Conservation (phyloP, 2,888 invertebrate species). For the Cantharis flavilabris region DNA sequence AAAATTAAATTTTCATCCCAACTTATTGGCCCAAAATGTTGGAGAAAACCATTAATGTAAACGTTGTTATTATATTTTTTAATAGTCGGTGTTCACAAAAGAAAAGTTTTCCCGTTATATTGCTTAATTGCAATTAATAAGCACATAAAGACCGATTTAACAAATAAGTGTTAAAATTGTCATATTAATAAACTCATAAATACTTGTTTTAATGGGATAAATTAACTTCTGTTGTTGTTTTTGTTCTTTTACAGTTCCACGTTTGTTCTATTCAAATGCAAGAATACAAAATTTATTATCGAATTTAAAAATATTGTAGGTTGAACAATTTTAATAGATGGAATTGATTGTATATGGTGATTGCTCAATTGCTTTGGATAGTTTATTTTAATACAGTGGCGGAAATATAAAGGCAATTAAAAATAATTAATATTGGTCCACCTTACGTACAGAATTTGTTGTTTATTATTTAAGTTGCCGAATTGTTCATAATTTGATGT, state of each 20-base stretch:
- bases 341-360: neutral
- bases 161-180: slow-evolving; percentile 3
- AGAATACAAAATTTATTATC: neutral
- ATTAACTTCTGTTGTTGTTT: neutral
- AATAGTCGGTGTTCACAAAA: slow-evolving; percentile 16
- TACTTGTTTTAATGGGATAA: neutral
- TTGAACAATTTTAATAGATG: neutral
- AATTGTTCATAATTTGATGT: too few relatives aligned
- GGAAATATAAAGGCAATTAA: too few relatives aligned
- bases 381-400: too few relatives aligned
- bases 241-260: neutral
- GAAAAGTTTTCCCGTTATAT: slow-evolving; percentile 14
- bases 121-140: neutral
- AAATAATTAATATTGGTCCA: too few relatives aligned
- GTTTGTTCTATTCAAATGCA: neutral
- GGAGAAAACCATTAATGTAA: neutral
- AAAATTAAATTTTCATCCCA: too few relatives aligned
- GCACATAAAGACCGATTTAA: neutral
- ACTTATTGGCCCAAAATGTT: neutral
- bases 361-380: neutral
- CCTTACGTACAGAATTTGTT: too few relatives aligned
- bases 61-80: neutral
- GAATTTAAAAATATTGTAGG: neutral
- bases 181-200: neutral
- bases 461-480: too few relatives aligned